Percentiles rank a stretch among this genome's conserved stretches.
phyloP scores from a whole-genome alignment of 35 echinoderm and acorn worm species.

The Strongylocentrotus purpuratus region DNA sequence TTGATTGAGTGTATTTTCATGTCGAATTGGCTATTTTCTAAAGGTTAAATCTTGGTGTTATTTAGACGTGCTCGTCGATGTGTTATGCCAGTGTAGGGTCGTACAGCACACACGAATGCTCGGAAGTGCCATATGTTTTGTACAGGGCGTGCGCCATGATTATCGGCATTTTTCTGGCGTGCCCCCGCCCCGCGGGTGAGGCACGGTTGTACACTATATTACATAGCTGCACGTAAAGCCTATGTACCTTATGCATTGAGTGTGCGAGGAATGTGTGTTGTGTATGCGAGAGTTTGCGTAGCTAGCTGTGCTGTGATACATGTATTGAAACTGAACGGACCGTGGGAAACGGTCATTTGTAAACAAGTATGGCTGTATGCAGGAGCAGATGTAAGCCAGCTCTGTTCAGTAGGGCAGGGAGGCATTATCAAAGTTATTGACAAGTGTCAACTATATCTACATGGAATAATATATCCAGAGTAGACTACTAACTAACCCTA shows the following conservation, averaged over 20 bases:
- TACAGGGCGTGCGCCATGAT: constrained; percentile 48
- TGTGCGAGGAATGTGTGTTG: background rate
- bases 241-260: background rate
- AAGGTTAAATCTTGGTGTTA: background rate
- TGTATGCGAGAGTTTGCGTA: background rate
- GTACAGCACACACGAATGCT: constrained; percentile 34
- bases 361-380: background rate
- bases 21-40: background rate
- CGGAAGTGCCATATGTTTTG: constrained; percentile 1
- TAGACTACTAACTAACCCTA: too few relatives aligned
- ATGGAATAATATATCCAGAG: too few relatives aligned
- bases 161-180: constrained; percentile 6
- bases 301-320: background rate
- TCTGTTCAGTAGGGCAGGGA: too few relatives aligned
- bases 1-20: background rate
- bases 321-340: background rate
- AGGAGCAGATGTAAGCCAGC: too few relatives aligned
- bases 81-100: constrained; percentile 7
- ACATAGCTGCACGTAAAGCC: background rate
- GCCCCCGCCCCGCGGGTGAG: constrained; percentile 38
- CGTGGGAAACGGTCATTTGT: background rate
- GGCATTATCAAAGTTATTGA: background rate
- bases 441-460: too few relatives aligned
- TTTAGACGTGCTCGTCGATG: constrained; percentile 35
- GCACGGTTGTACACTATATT: background rate